Percentiles rank a stretch among this genome's conserved stretches.
Evolutionary conservation across 2,113 vertebrate genomes (phyloP).

Genomic region (Tangachromis dhanisi): DNA sequence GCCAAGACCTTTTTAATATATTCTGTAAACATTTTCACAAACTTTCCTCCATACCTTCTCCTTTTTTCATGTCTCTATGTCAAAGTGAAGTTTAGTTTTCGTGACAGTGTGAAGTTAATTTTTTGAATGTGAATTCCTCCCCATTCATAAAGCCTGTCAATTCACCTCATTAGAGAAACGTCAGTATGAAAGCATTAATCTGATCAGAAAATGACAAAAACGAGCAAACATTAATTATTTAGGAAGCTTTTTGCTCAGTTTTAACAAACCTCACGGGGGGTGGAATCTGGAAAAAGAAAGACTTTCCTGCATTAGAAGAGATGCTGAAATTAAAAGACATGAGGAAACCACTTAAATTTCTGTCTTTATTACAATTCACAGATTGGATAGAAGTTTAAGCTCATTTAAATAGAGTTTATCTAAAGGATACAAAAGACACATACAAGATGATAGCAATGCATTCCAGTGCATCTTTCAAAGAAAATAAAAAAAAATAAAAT

Average conservation of each 20-base stretch:
- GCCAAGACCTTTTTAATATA: not conserved
- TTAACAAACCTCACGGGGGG: not conserved
- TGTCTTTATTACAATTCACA: slow-evolving; percentile 70
- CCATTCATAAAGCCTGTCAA: not conserved
- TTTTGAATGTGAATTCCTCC: not conserved
- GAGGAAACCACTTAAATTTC: slow-evolving; percentile 19
- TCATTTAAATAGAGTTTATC: slow-evolving; percentile 68
- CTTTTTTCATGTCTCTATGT: not conserved
- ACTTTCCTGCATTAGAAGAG: not conserved
- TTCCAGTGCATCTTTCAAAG: slow-evolving; percentile 58
- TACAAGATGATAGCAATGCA: slow-evolving; percentile 53
- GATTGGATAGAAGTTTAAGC: slow-evolving; percentile 52
- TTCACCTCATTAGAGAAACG: not conserved
- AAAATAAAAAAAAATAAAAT: not conserved
- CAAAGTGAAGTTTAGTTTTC: not conserved
- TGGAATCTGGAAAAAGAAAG: not conserved
- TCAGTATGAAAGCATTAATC: not conserved
- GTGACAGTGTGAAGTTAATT: not conserved
- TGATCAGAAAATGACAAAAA: not conserved
- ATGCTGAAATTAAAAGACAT: not conserved
- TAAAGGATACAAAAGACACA: slow-evolving; percentile 69
- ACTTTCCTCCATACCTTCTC: not conserved
- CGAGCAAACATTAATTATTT: not conserved
- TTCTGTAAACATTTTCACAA: not conserved
- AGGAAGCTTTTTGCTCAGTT: not conserved